phyloP scores from a whole-genome alignment of 2,113 vertebrate species.

The Halcyon malimbica region DNA sequence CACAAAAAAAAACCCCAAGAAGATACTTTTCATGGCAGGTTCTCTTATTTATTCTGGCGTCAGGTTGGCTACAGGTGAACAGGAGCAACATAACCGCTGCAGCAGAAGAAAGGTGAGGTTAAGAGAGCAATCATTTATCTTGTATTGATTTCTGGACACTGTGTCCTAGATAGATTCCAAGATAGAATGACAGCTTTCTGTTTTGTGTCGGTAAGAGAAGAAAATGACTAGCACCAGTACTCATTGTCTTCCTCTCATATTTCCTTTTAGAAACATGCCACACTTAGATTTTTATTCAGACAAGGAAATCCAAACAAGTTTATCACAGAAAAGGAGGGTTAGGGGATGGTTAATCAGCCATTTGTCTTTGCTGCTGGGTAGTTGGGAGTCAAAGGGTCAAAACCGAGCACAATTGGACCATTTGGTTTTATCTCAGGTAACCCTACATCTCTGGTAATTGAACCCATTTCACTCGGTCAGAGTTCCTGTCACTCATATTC shows the following conservation, averaged over 20 bases:
- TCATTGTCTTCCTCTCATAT: conserved; percentile 74
- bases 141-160: conserved; percentile 84
- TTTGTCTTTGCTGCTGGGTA: conserved; percentile 73
- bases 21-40: conserved; percentile 69
- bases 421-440: conserved; percentile 81
- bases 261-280: conserved; percentile 75
- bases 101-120: conserved; percentile 74
- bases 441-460: conserved; percentile 78
- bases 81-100: conserved; percentile 47
- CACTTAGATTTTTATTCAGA: conserved; percentile 65
- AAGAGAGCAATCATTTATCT: conserved; percentile 80
- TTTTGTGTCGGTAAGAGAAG: conserved; percentile 63
- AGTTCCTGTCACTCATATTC: conserved; percentile 82
- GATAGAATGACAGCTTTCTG: conserved; percentile 76
- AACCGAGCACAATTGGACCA: conserved; percentile 73
- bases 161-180: conserved; percentile 77
- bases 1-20: conserved; percentile 12
- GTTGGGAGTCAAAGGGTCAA: conserved; percentile 74
- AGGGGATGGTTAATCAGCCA: conserved; percentile 72
- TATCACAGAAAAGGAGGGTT: conserved; percentile 68
- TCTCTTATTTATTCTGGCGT: conserved; percentile 80
- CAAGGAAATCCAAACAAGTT: conserved; percentile 78
- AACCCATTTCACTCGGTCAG: conserved; percentile 78
- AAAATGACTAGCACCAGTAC: conserved; percentile 55
- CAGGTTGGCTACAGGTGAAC: conserved; percentile 82